Conservation (phyloP, 2,113 vertebrate species). For the Chamaetylas fuelleborni region DNA sequence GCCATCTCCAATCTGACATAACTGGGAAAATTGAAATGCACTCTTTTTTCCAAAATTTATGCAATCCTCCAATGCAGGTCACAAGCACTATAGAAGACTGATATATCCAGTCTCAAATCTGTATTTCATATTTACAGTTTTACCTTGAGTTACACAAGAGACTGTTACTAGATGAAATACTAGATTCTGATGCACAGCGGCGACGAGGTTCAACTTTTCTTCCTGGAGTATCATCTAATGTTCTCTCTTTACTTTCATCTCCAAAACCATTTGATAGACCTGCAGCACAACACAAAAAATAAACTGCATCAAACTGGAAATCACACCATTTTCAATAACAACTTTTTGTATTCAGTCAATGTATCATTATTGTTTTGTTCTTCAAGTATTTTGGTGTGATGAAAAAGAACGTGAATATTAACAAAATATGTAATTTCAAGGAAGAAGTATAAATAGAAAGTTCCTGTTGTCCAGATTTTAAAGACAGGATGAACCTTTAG, state of each 20-base stretch:
- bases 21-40: not conserved
- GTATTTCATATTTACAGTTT: not conserved
- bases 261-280: slow-evolving; percentile 90
- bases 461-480: not conserved
- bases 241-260: slow-evolving; percentile 76
- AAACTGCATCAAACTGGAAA: slow-evolving; percentile 28
- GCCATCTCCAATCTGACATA: not conserved
- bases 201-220: slow-evolving; percentile 84
- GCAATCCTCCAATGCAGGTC: not conserved
- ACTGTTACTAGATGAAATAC: slow-evolving; percentile 92
- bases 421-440: not conserved
- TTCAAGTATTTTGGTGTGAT: not conserved
- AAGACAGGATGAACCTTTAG: not conserved
- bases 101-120: not conserved
- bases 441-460: not conserved
- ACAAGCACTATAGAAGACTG: not conserved
- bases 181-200: slow-evolving; percentile 95
- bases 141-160: slow-evolving; percentile 89
- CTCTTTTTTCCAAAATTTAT: not conserved
- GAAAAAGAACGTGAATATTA: not conserved
- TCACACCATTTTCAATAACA: not conserved
- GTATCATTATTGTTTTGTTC: not conserved
- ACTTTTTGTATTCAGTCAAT: not conserved
- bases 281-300: slow-evolving; percentile 59
- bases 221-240: slow-evolving; percentile 69